A percentile compares a stretch with the other conserved stretches of the same genome.
These are phyloP conservation scores for Urocynchramus pylzowi DNA, from an alignment of 2,113 vertebrate genomes.

Conservation along the genomic window DNA sequence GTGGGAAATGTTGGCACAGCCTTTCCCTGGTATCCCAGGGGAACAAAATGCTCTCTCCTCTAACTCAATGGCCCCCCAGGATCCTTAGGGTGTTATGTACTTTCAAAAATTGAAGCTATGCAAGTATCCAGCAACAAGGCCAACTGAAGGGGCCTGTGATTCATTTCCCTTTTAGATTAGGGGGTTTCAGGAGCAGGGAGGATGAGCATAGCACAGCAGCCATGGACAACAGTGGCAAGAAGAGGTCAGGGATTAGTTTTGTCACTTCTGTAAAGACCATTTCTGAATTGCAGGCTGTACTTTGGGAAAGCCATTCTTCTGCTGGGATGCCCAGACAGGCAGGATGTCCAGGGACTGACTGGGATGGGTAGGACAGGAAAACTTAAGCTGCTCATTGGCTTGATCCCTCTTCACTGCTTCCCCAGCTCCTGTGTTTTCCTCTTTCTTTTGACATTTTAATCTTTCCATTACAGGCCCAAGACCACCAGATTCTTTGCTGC, in stretches of 20 bases:
- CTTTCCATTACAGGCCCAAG: neutral
- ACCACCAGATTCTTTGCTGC: neutral
- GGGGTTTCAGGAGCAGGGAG: neutral
- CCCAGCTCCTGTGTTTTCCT: neutral
- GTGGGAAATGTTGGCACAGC: neutral
- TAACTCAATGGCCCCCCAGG: rapidly evolving
- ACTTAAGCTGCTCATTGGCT: neutral
- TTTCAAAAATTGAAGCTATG: neutral
- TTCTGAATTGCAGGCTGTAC: neutral
- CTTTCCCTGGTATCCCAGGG: neutral
- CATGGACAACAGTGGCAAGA: neutral
- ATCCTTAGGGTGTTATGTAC: neutral
- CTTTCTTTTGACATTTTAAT: neutral
- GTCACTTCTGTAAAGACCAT: neutral
- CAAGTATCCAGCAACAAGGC: neutral
- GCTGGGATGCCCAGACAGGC: neutral
- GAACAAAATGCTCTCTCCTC: neutral
- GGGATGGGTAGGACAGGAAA: neutral
- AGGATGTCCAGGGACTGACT: neutral
- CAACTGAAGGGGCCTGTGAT: neutral
- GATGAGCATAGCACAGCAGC: neutral
- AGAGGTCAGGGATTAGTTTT: neutral
- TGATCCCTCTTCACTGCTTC: neutral
- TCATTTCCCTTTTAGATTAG: neutral
- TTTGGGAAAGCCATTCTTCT: neutral